Base-by-base conservation (phyloP, 2,888 invertebrate genomes). In the Leptopilina syphax region DNA sequence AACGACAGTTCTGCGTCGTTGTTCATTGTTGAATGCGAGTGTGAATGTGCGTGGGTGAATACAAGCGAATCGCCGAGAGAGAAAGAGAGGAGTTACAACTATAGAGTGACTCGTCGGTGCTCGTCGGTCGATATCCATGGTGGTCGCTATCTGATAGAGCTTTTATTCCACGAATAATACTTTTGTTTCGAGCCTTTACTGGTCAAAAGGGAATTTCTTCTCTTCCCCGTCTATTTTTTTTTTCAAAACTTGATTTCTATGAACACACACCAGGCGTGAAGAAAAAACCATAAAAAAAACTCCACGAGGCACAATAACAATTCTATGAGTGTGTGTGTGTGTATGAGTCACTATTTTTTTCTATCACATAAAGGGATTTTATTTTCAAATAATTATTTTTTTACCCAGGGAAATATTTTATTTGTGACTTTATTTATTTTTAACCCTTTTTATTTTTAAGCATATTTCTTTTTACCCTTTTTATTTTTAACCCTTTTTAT, bases 81-180 rank as follows among this genome's bases (percentile, higher is more conserved):
- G 27, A 73, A 57, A 76, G 78, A 79, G 60, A 65, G 44, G 34
- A 54, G 13, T 13, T 27, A 54, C 13, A 54, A 27, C 9, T 12
- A 41, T 5, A 70, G 27, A 70, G 27, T 70, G 70, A 54, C 70
- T 73, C 54, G 66, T 77, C 80, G 82, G 77, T 82, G 27, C 70
- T 73, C 54, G 66, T 77, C 80, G 82, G 77, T 82, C 82, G 82
- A 82, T 82, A 82, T 80, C 80, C 77, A 82, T 77, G 82, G 82
- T 80, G 80, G 76, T 60, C 54, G 54, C 73, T 73, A 73, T 73
- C 73, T 73, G 73, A 73, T 57, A 13, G 54, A 18, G 41, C 50
- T 24, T 27, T 27, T 54, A 34, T 34, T 65, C 13, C n/a, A 57
- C 50, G 65, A 70, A 57, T 60, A 68, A 63, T 77, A 77, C 65